Base-by-base conservation (phyloP, 2,888 invertebrate species). In the Empis livida region DNA sequence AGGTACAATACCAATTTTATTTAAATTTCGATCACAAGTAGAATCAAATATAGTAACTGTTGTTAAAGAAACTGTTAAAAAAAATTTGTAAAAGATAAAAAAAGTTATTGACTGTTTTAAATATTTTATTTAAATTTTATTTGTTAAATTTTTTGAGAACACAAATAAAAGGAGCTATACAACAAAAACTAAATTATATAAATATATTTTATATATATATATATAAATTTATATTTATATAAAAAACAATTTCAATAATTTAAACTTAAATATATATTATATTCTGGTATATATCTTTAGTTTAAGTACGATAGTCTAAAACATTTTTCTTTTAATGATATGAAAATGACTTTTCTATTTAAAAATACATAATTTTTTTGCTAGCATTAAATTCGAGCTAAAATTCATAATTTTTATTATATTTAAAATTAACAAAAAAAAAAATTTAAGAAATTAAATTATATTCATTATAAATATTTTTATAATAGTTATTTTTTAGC, bases 1-100 rank as follows among this genome's bases (percentile, higher is more conserved):
- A 49, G 75, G 77, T 44, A 72, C 75, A 51, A 77, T 89, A 57
- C 86, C 91, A n/a, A 79, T 95, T 40, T 77, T 94, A 50, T 95
- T 96, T 61, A 86, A 82, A 35, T 73, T 92, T 27, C 76, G 73
- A 53, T 79, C 85, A 5, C 78, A 80, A 38, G 43, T 52, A 31
- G 54, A 50, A 9, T 45, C 52, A 16, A 52, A 53, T 42, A 23
- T 55, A 10, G 46, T 54, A 31, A 49, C 53, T 42, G 46, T 53
- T 14, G 4, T 20, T 14, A 9, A 41, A 13, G 16, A 49, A 32
- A 37, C 37, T 43, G 23, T 27, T 17, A 31, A 5, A 31, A 17
- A 17, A 30, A 23, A 27, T 14, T 23, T 39, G 17, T 27, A 46
- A 52, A 46, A 40, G 45, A 52, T 31, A 55, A 49, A 23, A 50